Base-by-base conservation (phyloP, 2,113 vertebrate genomes). In the Micronycteris hirsuta region DNA sequence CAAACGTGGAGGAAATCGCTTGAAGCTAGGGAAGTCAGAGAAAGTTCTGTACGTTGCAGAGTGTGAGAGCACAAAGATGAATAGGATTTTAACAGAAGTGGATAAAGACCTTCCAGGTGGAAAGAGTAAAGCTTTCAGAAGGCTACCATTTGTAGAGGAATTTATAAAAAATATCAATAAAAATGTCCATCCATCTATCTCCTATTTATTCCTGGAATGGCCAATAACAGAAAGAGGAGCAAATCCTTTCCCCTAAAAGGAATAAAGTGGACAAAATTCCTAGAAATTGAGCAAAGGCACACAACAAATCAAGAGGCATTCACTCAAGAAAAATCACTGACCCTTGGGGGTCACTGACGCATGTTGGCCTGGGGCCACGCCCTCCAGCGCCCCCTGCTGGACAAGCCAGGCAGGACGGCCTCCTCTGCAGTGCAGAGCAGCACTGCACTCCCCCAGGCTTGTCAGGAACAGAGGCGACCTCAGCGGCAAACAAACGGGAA, bases 341-440 rank as follows among this genome's bases (percentile, higher is more conserved):
- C 5, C 20, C 49, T 63, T 0, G 0, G n/a, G 31, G n/a, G n/a
- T n/a, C n/a, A n/a, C n/a, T n/a, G n/a, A n/a, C 43, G 5, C 3
- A 2, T 45, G 49, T 43, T 20, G 47, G 47, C 14, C 45, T 22
- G 5, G 1, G 43, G 4, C 14, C 45, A 9, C 22, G 15, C 61
- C 45, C 24, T 58, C 22, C 12, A 19, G 56, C 10, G 28, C 43
- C 20, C 5, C 2, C 33, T 38, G 74, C 15, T 36, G 93, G 80
- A 49, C 17, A 56, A 22, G 38, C 31, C 22, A 33, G 31, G 24
- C 47, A 36, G 28, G 24, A 13, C 5, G 31, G 26, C 43, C 41
- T 65, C 28, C 2, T 52, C 4, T 15, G 22, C 19, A 45, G 31
- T 0, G 2, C 7, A 33, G 54, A 77, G 70, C 61, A 77, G 47